Base-by-base conservation (phyloP, 2,888 invertebrate genomes). In the Drepana falcataria region DNA sequence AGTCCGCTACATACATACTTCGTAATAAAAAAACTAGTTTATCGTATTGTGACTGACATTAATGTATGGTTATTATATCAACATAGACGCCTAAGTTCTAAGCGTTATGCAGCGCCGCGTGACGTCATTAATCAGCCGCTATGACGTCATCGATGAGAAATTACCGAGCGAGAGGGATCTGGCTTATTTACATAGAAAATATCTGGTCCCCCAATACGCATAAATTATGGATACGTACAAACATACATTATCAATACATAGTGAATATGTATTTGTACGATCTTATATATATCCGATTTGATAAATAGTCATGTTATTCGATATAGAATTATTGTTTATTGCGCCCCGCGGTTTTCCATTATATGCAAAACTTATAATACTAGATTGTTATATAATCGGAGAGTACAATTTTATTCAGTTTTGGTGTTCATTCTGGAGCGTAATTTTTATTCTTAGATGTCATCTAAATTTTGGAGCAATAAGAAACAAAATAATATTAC, bases 71-170 rank as follows among this genome's bases (percentile, higher is more conserved):
- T 37, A 41, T 49, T 35, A 35, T 37, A 37, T 49, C 37, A 44
- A 9, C 9, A 9, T 1, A 9, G 44, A 9, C 3, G 44, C 44
- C 9, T 44, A 9, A 44, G 44, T 44, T 9, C 44, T 5, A 40
- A 33, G 49, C 40, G n/a, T 47, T 48, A 52, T 33, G 59, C 57
- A 59, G 55, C 58, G 65, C 69, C 69, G 71, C 70, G 70, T 79
- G 73, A 71, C 71, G 71, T 73, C 78, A 78, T 82, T 74, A 77
- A 79, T 81, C 77, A 78, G 71, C 61, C 61, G 61, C 59, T 53
- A 61, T 77, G 76, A 77, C 77, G 75, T 79, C 77, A 78, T 68
- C 64, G 57, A 65, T 63, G 70, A 64, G 71, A 73, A 75, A 75
- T 72, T 74, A 71, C 69, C 62, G 55, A 58, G 64, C 71, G 68